Conservation (phyloP, 2,797 vertebrate species). For the Peromyscus nudipes region DNA sequence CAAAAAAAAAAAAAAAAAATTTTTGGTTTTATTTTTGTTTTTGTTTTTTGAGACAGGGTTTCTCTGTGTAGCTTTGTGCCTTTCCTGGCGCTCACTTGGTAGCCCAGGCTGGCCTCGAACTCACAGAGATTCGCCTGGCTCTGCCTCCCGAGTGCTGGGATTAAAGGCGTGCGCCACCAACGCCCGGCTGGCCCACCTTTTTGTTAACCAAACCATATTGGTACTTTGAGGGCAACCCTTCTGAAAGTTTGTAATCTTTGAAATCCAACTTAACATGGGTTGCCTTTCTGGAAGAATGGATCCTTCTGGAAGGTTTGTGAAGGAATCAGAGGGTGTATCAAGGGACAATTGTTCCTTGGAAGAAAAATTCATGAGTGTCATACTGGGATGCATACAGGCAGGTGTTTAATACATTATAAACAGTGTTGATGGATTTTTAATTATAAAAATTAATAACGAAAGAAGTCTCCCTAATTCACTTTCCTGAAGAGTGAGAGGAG, state of each 20-base stretch:
- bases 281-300: constrained; percentile 23
- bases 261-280: neutral
- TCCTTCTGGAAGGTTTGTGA: constrained; percentile 1
- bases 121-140: no score
- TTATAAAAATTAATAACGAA: constrained; percentile 37
- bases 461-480: neutral
- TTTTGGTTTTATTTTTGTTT: no score
- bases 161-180: no score
- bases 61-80: no score
- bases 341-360: neutral
- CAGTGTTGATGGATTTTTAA: constrained; percentile 3
- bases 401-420: neutral
- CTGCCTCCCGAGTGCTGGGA: no score
- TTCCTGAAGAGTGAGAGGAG: constrained; percentile 56
- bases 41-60: no score
- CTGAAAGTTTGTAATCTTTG: constrained; percentile 57
- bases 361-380: neutral
- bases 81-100: no score
- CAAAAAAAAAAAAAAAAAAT: no score
- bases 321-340: neutral
- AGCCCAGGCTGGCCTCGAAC: no score
- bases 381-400: neutral
- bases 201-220: neutral
- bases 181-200: neutral
- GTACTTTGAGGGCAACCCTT: neutral